Base-by-base conservation (phyloP, 2,113 vertebrate genomes). In the Cynoglossus semilaevis region DNA sequence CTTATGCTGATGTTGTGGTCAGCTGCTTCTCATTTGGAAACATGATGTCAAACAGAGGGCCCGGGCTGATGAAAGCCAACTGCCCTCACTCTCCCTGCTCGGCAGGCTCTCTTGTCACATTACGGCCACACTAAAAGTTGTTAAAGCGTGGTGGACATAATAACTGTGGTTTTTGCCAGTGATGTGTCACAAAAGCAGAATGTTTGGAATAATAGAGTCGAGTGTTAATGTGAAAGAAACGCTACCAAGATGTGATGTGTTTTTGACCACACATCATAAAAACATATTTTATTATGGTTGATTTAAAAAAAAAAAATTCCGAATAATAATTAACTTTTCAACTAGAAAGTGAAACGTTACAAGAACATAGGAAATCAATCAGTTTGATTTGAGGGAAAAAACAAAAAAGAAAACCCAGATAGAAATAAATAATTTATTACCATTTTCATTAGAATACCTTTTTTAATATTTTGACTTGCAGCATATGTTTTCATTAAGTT, bases 1-100 rank as follows among this genome's bases (percentile, higher is more conserved):
- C 76, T 82, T 81, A 80, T 74, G 70, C 77, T 79, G 83, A 87
- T 84, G 81, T 48, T 67, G 66, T 15, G 17, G 56, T 62, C 90
- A 87, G 82, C 83, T 89, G 88, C 76, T 61, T 86, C 82, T 81
- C 66, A 78, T 91, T 89, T 85, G 58, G 54, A 71, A 80, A 84
- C 77, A 86, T 64, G 77, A 88, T 85, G 83, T 87, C 85, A 88
- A 85, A 85, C 80, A 80, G 77, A 80, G 82, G 67, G 66, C 67
- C 82, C 18, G 56, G 44, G 64, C 73, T 82, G 77, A 67, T 51
- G 72, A 74, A 71, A 76, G 78, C 77, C 65, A 68, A 70, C 70
- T 5, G 29, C 68, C 75, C 74, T 48, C 15, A 11, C 58, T 72
- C 73, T 70, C 22, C 6, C 64, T 35, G 54, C 34, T 56, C 48